phyloP scores from a whole-genome alignment of 2,888 invertebrate species.

The Agrypnus murinus region DNA sequence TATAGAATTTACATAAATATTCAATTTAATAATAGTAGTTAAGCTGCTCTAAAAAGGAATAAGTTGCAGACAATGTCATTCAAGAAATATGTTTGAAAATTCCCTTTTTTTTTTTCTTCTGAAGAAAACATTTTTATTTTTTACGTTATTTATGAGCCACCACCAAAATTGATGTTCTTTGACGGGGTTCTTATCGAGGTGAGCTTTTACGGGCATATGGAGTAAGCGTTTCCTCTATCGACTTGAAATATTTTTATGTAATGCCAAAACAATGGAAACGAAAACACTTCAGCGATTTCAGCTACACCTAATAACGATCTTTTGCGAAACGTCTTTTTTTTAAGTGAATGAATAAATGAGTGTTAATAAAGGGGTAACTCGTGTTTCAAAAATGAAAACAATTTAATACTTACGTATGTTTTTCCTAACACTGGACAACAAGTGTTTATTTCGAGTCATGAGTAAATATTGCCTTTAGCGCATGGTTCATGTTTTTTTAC shows the following conservation, averaged over 20 bases:
- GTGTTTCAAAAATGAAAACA: no score
- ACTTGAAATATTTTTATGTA: constrained; percentile 19
- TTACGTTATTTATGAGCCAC: constrained; percentile 1
- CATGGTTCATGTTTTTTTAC: no score
- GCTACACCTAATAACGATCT: not conserved
- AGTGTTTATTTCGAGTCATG: no score
- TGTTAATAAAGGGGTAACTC: no score
- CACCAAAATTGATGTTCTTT: not conserved
- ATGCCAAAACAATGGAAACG: constrained; percentile 16
- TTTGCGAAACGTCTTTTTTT: not conserved
- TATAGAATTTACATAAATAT: constrained; percentile 6
- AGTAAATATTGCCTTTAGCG: no score
- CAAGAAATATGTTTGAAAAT: no score
- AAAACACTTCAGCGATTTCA: not conserved
- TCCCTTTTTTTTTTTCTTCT: no score
- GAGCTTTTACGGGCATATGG: constrained; percentile 1
- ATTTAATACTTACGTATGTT: not conserved
- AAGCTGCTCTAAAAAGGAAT: no score
- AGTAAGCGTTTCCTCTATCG: constrained; percentile 1
- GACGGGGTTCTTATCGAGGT: not conserved
- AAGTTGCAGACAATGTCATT: no score
- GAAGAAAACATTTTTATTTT: no score
- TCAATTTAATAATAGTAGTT: not conserved
- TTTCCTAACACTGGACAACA: no score
- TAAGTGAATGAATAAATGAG: not conserved